Percentiles rank a stretch among this genome's conserved stretches.
phyloP scores from a whole-genome alignment of 2,113 vertebrate species.

The Erpornis zantholeuca region DNA sequence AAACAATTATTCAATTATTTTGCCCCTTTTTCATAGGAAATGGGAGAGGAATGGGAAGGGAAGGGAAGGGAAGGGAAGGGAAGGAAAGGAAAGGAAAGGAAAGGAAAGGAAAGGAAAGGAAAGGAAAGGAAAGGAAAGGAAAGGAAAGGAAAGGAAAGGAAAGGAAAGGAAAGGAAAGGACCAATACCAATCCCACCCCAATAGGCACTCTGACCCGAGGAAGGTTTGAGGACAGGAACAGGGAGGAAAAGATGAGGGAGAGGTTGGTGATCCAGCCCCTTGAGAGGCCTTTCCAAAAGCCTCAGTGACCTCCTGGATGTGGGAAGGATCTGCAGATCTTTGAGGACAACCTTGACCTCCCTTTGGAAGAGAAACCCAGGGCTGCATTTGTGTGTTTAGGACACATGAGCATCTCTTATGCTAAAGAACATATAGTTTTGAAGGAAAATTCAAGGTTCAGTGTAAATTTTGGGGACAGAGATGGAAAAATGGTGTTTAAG shows the following conservation, averaged over 20 bases:
- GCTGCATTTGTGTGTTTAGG: neutral
- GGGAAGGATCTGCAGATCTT: neutral
- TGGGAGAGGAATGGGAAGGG: neutral
- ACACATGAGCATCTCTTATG: neutral
- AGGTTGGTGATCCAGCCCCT: neutral
- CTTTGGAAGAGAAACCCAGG: neutral
- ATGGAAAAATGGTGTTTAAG: neutral
- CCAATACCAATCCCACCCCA: rapidly evolving
- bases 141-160: neutral
- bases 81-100: neutral
- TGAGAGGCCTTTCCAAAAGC: neutral
- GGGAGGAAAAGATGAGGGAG: neutral
- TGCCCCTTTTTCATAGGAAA: neutral
- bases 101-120: neutral
- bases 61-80: neutral
- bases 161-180: neutral
- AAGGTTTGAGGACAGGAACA: neutral
- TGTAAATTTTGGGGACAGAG: neutral
- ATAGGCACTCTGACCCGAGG: neutral
- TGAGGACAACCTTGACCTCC: neutral
- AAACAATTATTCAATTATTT: neutral
- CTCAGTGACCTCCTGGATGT: neutral
- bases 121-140: neutral
- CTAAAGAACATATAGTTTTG: neutral
- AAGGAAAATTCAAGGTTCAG: neutral